Conservation (phyloP, 2,888 invertebrate species). For the Leptopterna dolabrata region DNA sequence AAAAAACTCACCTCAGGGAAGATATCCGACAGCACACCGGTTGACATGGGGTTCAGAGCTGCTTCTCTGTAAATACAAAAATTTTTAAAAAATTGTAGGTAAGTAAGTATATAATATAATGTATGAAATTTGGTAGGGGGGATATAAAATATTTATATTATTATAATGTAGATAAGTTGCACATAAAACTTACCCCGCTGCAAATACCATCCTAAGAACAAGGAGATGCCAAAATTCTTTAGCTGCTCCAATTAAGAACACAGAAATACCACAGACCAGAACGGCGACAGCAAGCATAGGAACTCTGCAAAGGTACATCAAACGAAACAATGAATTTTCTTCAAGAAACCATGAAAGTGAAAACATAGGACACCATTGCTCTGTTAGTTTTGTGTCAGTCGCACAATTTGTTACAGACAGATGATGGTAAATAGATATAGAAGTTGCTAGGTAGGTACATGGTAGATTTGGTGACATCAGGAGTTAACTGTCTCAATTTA, state of each 20-base stretch:
- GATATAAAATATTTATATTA: no score
- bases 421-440: no score
- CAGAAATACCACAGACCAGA: conserved; percentile 83
- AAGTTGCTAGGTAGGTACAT: neutral
- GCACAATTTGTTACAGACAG: no score
- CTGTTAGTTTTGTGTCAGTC: neutral
- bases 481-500: conserved; percentile 57
- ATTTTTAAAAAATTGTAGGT: neutral
- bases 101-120: neutral
- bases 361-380: neutral
- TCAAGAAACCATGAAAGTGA: neutral
- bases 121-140: no score
- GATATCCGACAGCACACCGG: conserved; percentile 70
- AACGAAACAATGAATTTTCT: neutral
- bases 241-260: conserved; percentile 86
- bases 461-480: neutral
- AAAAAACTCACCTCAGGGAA: conserved; percentile 63
- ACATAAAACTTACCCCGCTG: conserved; percentile 75
- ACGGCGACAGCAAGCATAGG: conserved; percentile 81
- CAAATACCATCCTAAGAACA: conserved; percentile 85
- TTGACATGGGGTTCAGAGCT: conserved; percentile 87
- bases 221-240: conserved; percentile 92
- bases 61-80: conserved; percentile 74
- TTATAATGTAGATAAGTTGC: no score
- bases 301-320: conserved; percentile 70